A percentile compares a stretch with the other conserved stretches of the same genome.
Conservation (phyloP, 2,797 vertebrate species). For the Paratrypauchen microcephalus region DNA sequence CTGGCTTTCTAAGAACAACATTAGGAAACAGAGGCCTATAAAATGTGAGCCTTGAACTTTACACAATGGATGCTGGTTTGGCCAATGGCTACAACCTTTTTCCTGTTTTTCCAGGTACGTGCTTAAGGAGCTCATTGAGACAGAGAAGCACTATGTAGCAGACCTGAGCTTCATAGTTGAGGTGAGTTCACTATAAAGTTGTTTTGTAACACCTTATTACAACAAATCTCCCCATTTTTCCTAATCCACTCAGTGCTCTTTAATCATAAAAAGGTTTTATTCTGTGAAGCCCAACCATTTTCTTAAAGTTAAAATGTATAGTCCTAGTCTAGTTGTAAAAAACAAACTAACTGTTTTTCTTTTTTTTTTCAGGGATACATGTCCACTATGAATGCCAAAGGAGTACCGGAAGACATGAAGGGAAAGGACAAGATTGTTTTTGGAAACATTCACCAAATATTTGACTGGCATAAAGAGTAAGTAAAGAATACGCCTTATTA, state of each 20-base stretch:
- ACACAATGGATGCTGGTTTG: slow-evolving; percentile 13
- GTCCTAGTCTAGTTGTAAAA: slow-evolving; percentile 18
- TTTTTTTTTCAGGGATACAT: slow-evolving; percentile 89
- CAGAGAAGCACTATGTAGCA: slow-evolving; percentile 90
- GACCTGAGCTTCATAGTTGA: slow-evolving; percentile 91
- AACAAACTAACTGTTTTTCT: slow-evolving; percentile 25
- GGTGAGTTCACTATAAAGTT: slow-evolving; percentile 67
- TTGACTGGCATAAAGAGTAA: slow-evolving; percentile 99
- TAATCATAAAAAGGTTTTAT: slow-evolving; percentile 47
- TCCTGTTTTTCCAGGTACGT: slow-evolving; percentile 82
- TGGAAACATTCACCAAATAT: slow-evolving; percentile 99
- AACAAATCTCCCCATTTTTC: slow-evolving; percentile 38
- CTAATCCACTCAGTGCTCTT: slow-evolving; percentile 40
- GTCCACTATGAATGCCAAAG: slow-evolving; percentile 90
- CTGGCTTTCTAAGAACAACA: slow-evolving; percentile 5
- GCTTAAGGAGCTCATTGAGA: slow-evolving; percentile 89
- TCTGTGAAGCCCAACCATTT: slow-evolving; percentile 36
- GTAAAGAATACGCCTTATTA: slow-evolving; percentile 89
- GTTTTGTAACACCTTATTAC: slow-evolving; percentile 46
- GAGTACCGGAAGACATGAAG: slow-evolving; percentile 96
- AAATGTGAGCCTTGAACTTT: slow-evolving; percentile 18
- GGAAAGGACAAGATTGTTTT: slow-evolving; percentile 99
- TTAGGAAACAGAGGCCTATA: slow-evolving; percentile 4
- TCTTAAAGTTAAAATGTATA: slow-evolving; percentile 34
- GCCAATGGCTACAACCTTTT: slow-evolving; percentile 3